These are phyloP conservation scores for Gymnoscelis rufifasciata DNA, from an alignment of 2,888 invertebrate species.

Conservation along the genomic window DNA sequence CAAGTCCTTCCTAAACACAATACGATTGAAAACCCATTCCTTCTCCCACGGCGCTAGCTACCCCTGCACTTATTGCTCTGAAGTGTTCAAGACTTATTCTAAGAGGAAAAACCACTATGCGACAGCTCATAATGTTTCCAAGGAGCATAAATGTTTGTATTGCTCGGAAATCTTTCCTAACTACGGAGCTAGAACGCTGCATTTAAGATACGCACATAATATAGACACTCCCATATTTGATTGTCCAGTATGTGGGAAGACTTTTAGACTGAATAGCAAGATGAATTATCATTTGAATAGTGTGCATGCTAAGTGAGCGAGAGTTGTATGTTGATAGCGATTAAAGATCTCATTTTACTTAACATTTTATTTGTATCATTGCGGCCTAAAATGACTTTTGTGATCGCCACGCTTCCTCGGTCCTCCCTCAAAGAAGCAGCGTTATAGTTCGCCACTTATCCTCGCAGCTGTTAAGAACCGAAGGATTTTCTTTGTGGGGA, in stretches of 20 bases:
- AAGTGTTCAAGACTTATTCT: slow-evolving; percentile 51
- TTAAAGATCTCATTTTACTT: too few species aligned
- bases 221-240: slow-evolving; percentile 43
- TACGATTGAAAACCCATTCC: slow-evolving; percentile 54
- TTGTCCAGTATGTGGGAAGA: slow-evolving; percentile 57
- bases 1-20: slow-evolving; percentile 59
- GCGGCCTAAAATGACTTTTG: too few species aligned
- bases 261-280: slow-evolving; percentile 53
- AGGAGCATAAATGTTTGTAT: slow-evolving; percentile 49
- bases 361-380: too few species aligned
- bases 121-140: slow-evolving; percentile 47
- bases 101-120: slow-evolving; percentile 51
- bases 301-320: slow-evolving; percentile 12
- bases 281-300: slow-evolving; percentile 24
- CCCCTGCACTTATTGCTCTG: slow-evolving; percentile 49
- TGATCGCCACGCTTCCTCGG: too few species aligned
- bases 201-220: slow-evolving; percentile 48
- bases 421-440: too few species aligned
- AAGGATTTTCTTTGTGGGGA: too few species aligned
- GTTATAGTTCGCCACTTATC: too few species aligned
- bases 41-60: slow-evolving; percentile 51
- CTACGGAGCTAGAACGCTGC: slow-evolving; percentile 50
- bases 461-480: too few species aligned
- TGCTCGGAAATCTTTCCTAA: slow-evolving; percentile 55
- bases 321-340: too few species aligned